Conservation (phyloP, 2,113 vertebrate species). For the Planiliza haematocheilus region DNA sequence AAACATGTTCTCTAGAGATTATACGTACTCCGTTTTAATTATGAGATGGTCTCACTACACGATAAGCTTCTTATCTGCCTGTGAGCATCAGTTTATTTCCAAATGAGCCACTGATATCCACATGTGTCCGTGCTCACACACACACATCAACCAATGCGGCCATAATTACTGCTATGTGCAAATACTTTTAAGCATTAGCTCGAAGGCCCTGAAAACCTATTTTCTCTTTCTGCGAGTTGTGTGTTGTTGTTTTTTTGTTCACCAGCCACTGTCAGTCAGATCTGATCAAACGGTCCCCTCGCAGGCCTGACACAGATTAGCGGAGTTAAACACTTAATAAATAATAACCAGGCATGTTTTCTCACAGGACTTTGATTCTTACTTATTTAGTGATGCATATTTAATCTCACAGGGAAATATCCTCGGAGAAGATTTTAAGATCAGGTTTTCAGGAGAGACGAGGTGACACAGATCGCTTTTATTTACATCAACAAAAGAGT, state of each 20-base stretch:
- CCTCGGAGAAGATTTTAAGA: not conserved
- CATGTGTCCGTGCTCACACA: not conserved
- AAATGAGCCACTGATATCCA: conserved; percentile 59
- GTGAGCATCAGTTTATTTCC: conserved; percentile 56
- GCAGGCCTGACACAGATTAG: not conserved
- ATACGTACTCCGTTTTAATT: conserved; percentile 72
- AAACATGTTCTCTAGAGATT: conserved; percentile 61
- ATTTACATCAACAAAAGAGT: conserved; percentile 8
- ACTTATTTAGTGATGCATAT: conserved; percentile 13
- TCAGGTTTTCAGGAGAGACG: not conserved
- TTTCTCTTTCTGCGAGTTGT: conserved; percentile 1
- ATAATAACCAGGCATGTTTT: not conserved
- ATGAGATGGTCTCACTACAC: conserved; percentile 65
- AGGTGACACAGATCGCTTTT: conserved; percentile 13
- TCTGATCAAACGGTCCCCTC: not conserved
- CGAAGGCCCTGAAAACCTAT: conserved; percentile 1
- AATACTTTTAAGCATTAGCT: conserved; percentile 1
- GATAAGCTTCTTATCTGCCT: conserved; percentile 72
- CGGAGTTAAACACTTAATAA: not conserved
- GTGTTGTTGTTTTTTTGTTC: too few relatives aligned
- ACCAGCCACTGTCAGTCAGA: conserved; percentile 2
- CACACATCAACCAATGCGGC: not conserved
- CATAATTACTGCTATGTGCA: conserved; percentile 7
- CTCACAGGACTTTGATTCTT: conserved; percentile 8
- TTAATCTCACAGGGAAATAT: not conserved